A percentile compares a stretch with the other conserved stretches of the same genome.
These are phyloP conservation scores for Acanthosoma haemorrhoidale DNA, from an alignment of 2,888 invertebrate species.

Conservation along the genomic window DNA sequence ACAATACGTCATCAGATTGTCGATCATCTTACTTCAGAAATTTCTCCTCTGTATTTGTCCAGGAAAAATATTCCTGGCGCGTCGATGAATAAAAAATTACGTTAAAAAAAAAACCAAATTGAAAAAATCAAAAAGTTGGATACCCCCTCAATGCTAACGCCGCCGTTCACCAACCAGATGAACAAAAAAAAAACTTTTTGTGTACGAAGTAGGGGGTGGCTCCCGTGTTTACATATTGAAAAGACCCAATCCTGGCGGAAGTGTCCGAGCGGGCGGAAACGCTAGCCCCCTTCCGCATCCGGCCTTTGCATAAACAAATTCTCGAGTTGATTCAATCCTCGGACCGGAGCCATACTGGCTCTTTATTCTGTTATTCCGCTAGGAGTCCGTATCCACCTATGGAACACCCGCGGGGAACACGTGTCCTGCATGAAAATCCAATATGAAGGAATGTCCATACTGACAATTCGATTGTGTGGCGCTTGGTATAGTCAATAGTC, in stretches of 20 bases:
- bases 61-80: too few species aligned
- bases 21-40: too few species aligned
- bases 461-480: too few species aligned
- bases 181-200: neutral
- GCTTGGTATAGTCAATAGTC: too few species aligned
- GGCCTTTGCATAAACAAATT: slow-evolving; percentile 39
- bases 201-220: neutral
- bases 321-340: slow-evolving; percentile 36
- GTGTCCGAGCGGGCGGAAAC: slow-evolving; percentile 29
- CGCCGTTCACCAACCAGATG: neutral
- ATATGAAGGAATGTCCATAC: too few species aligned
- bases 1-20: too few species aligned
- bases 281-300: slow-evolving; percentile 19
- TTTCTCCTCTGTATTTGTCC: too few species aligned
- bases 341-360: slow-evolving; percentile 14
- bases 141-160: neutral
- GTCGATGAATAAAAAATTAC: too few species aligned
- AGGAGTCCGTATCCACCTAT: neutral
- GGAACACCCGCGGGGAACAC: neutral
- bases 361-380: slow-evolving; percentile 23
- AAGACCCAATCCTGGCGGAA: slow-evolving; percentile 26
- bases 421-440: neutral
- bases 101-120: too few species aligned
- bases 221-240: slow-evolving; percentile 27
- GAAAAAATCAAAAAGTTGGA: too few species aligned